Evolutionary conservation across 92 coral and sea anemone genomes (phyloP).

Genomic region (Siderastrea siderea): DNA sequence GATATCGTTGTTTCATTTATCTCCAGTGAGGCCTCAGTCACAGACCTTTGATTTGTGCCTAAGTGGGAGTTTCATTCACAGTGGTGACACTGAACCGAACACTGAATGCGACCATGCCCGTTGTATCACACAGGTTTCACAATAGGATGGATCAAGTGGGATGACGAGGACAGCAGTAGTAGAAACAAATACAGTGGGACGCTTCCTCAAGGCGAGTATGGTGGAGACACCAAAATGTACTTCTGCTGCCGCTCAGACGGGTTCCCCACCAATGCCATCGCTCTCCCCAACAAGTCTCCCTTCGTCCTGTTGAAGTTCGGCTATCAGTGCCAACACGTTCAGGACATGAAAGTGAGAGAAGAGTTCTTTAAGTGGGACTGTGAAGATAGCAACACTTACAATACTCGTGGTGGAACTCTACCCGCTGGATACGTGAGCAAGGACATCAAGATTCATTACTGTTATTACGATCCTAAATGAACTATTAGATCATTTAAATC

Average conservation of each 20-base stretch:
- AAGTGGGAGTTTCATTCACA: no score
- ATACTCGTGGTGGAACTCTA: not conserved
- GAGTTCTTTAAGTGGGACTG: constrained; percentile 26
- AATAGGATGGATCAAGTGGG: no score
- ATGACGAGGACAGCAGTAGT: no score
- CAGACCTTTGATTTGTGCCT: no score
- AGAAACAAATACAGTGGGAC: no score
- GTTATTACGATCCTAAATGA: not conserved
- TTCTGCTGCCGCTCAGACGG: constrained; percentile 74
- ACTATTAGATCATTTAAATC: no score
- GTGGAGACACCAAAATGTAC: constrained; percentile 22
- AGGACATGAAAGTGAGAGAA: not conserved
- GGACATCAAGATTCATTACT: not conserved
- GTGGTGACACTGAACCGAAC: no score
- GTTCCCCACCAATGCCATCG: constrained; percentile 51
- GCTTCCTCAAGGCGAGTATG: constrained; percentile 55
- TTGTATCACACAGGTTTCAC: no score
- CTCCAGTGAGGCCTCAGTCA: no score
- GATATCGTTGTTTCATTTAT: no score
- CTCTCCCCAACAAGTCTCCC: constrained; percentile 59
- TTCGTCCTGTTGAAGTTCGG: constrained; percentile 27
- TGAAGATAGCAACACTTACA: not conserved
- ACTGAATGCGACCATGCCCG: no score
- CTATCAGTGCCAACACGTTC: constrained; percentile 17
- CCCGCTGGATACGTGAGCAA: not conserved